Evolutionary conservation across 2,888 invertebrate genomes (phyloP), one percentile per base, ranked within the genome.

Genomic region (Parnassius smintheus): DNA sequence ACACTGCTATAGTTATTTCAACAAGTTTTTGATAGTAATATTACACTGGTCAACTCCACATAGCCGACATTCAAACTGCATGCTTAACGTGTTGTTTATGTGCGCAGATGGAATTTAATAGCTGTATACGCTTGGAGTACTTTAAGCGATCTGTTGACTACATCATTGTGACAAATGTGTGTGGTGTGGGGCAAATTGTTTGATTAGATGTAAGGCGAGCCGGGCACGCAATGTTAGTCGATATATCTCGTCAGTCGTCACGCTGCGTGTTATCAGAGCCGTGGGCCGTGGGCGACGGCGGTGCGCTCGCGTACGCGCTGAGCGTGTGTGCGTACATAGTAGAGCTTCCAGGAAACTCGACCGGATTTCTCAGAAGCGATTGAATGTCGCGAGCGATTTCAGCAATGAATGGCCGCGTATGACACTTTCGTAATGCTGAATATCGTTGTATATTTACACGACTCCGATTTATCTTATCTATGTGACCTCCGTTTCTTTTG

Each of bases 261-360:
- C 86, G 85, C 67, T 72, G 70, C 68, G 80, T 81, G 88, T 88
- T 90, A 90, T 90, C 89, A 88, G 84, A 81, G 83, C 81, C 85
- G 86, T 82, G 80, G 81, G 85, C 35, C 35, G 35, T 35, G 35
- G 35, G 35, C 35, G 35, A 35, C 76, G 81, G 61, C 68, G 68
- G 86, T 86, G 86, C 76, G 73, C 75, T 73, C 78, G 80, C 76
- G 72, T 76, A 73, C 71, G n/a, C 11, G 41, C 9, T 77, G 25
- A 13, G 69, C 72, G 75, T 70, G 75, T 84, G 87, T 86, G 88
- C 82, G 88, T 82, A 8, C 49, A 79, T 90, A 89, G 89, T 90
- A 86, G 85, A 85, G 83, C 81, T 91, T 91, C 91, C 88, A 85
- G 86, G 91, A 91, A 91, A 83, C 84, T 83, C 88, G 88, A 84